These are phyloP conservation scores for Crotalus tigris DNA, from an alignment of 2,113 vertebrate species.

Conservation along the genomic window DNA sequence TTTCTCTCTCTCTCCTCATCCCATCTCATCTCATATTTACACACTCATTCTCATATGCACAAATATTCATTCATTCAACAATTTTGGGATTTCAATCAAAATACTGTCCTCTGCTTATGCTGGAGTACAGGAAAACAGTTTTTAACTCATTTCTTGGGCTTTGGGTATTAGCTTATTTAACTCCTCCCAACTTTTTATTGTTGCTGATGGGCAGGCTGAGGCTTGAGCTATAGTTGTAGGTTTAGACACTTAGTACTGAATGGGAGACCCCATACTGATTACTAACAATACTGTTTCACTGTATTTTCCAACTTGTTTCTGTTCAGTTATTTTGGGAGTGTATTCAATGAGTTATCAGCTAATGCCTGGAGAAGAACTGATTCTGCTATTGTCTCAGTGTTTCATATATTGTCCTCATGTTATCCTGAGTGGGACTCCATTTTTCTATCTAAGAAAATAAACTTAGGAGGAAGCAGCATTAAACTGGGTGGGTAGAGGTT, in stretches of 20 bases:
- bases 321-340: background rate
- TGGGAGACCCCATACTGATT: background rate
- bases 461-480: constrained; percentile 2
- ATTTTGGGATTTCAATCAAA: constrained; percentile 14
- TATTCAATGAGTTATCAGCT: background rate
- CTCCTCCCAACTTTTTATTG: background rate
- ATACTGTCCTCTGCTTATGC: accelerated
- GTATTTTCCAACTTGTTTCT: background rate
- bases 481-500: background rate
- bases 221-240: background rate
- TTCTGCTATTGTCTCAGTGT: constrained; percentile 1
- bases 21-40: background rate
- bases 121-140: background rate
- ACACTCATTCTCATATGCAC: constrained; percentile 2
- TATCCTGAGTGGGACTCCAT: background rate
- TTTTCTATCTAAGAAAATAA: background rate
- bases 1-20: background rate
- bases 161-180: background rate
- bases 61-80: constrained; percentile 3
- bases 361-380: background rate
- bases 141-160: background rate
- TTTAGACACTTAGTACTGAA: constrained; percentile 25
- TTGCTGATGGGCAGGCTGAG: background rate
- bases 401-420: background rate
- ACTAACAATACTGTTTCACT: background rate